Evolutionary conservation across 2,888 invertebrate species (phyloP).

Genomic region (Rhagium mordax): DNA sequence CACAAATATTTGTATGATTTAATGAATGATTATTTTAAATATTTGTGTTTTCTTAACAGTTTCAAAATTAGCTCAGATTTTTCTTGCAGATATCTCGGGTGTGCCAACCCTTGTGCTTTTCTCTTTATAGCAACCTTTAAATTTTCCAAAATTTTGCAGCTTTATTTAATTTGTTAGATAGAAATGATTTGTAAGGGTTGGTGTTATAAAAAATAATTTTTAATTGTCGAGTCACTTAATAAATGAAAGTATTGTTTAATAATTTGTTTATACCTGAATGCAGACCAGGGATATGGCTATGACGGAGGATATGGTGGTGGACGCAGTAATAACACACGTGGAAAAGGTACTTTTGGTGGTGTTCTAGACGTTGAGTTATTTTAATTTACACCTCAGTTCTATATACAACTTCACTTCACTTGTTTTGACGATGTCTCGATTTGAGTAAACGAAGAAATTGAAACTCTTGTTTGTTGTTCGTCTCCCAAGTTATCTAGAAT

Average conservation of each 20-base stretch:
- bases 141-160: background rate
- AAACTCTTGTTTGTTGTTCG: background rate
- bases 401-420: constrained; percentile 20
- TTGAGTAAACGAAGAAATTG: background rate
- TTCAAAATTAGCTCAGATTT: constrained; percentile 12
- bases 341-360: constrained; percentile 81
- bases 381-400: constrained; percentile 29
- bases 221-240: background rate
- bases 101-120: constrained; percentile 1
- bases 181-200: background rate
- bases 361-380: constrained; percentile 37
- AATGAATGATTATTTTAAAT: background rate
- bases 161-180: background rate
- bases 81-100: constrained; percentile 9
- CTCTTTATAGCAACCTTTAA: background rate
- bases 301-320: constrained; percentile 90
- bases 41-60: constrained; percentile 2
- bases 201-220: background rate
- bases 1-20: background rate
- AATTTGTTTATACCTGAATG: constrained; percentile 70
- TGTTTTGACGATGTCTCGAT: constrained; percentile 41
- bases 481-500: constrained; percentile 1
- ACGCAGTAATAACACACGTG: constrained; percentile 88
- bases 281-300: constrained; percentile 92
- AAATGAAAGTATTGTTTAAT: constrained; percentile 44